Evolutionary conservation across 2,113 vertebrate species (phyloP), one percentile per base, ranked within the genome.

Genomic region (Circaetus cinerascens): DNA sequence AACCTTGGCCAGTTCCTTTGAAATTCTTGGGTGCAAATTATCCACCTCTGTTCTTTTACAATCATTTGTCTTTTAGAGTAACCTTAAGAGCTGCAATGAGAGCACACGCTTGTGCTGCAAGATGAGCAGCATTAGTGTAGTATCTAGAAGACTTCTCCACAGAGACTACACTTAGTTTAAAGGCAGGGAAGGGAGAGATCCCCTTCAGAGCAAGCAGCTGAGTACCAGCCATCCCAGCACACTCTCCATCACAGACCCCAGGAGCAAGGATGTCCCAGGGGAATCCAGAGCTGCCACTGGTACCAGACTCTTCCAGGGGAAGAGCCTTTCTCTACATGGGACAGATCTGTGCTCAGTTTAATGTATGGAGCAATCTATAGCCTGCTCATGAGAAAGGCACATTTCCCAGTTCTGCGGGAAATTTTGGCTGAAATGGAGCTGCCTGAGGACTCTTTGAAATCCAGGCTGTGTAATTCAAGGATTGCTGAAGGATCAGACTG

Each of bases 191-290:
- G 48, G 3, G 11, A 67, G n/a, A 34, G 2, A 40, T 1, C 3
- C 13, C 10, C 38, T 15, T 87, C 59, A 55, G n/a, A 82, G 7
- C 6, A 7, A 82, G 21, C 4, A 8, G 10, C 25, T 68, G 71
- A 51, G 30, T 8, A 40, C 10, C 22, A 90, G 12, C 29, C 51
- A 56, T 62, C 41, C 55, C 73, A 83, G 29, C 16, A 46, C 2
- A 0, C 9, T 36, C 7, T 73, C 7, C 1, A 0, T 34, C 19
- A n/a, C 40, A 53, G 16, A 36, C 7, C n/a, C 26, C 16, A 51
- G 50, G 14, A 36, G 14, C 9, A 80, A 62, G 23, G 26, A 34
- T 63, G 32, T 59, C 23, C 59, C 29, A 73, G 50, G 4, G 4
- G 7, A 55, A 16, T 17, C 17, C 38, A 55, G 66, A 81, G 27